phyloP scores from a whole-genome alignment of 2,797 vertebrate species.

The Helostoma temminkii region DNA sequence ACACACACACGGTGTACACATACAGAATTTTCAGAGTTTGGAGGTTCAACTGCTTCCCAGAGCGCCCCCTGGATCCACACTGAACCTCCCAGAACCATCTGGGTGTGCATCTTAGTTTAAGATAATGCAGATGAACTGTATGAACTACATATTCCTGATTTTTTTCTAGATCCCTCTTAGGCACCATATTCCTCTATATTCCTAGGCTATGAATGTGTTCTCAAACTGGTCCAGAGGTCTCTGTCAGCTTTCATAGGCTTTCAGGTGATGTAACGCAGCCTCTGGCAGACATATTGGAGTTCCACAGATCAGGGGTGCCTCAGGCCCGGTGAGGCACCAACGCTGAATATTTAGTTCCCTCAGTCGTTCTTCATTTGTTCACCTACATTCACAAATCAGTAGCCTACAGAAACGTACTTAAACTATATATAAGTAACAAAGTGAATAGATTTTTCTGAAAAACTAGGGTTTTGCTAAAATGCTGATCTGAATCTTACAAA shows the following conservation, averaged over 20 bases:
- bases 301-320: constrained; percentile 50
- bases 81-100: constrained; percentile 59
- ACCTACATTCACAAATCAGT: constrained; percentile 39
- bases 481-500: no score
- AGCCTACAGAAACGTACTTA: constrained; percentile 14
- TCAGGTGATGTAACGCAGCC: constrained; percentile 66
- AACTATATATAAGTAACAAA: constrained; percentile 12
- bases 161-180: constrained; percentile 16
- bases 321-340: constrained; percentile 47
- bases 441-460: neutral
- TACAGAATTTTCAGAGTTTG: constrained; percentile 55
- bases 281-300: constrained; percentile 56
- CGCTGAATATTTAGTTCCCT: constrained; percentile 54
- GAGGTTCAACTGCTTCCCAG: constrained; percentile 73
- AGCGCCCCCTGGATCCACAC: constrained; percentile 58
- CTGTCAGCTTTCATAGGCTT: constrained; percentile 26
- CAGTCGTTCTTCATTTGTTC: constrained; percentile 39
- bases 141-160: constrained; percentile 1
- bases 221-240: constrained; percentile 29
- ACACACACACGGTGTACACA: constrained; percentile 53
- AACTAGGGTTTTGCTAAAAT: constrained; percentile 3
- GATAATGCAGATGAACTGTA: constrained; percentile 44
- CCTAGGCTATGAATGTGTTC: constrained; percentile 22
- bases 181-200: no score
- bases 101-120: constrained; percentile 52